Percentiles rank a stretch among this genome's conserved stretches.
These are phyloP conservation scores for Schizotus pectinicornis DNA, from an alignment of 2,888 invertebrate species.

Conservation along the genomic window DNA sequence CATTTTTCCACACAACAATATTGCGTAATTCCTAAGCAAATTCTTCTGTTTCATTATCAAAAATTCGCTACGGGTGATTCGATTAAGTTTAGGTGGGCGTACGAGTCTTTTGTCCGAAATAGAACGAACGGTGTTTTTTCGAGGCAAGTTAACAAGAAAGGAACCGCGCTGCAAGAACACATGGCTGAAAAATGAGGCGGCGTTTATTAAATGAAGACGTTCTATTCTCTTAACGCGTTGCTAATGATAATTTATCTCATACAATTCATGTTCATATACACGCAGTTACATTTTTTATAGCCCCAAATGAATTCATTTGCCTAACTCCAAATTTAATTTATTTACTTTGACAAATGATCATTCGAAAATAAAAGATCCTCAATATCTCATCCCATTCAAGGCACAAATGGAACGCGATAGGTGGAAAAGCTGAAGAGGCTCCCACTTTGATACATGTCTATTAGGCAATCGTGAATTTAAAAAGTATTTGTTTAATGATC, in stretches of 20 bases:
- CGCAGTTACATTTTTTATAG: constrained; percentile 45
- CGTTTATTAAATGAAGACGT: constrained; percentile 55
- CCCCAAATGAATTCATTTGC: constrained; percentile 36
- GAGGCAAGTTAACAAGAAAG: constrained; percentile 18
- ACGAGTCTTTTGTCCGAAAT: constrained; percentile 9
- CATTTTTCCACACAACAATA: neutral
- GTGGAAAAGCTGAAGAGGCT: neutral
- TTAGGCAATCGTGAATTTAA: no score
- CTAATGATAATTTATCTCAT: constrained; percentile 54
- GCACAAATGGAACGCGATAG: neutral
- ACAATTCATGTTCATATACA: constrained; percentile 49
- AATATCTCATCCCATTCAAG: constrained; percentile 16
- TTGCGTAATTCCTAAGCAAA: neutral
- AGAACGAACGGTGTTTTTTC: constrained; percentile 12
- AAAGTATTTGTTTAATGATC: no score
- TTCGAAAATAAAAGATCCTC: constrained; percentile 22
- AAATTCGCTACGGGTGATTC: neutral
- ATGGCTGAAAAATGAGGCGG: constrained; percentile 53
- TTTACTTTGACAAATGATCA: constrained; percentile 26
- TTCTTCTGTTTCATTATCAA: neutral
- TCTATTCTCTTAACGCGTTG: constrained; percentile 54
- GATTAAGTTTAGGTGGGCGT: neutral
- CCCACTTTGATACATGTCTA: no score
- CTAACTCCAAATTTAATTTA: constrained; percentile 29
- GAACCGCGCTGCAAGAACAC: constrained; percentile 31